Conservation (phyloP, 2,888 invertebrate species). For the Acanthoscelides obtectus region DNA sequence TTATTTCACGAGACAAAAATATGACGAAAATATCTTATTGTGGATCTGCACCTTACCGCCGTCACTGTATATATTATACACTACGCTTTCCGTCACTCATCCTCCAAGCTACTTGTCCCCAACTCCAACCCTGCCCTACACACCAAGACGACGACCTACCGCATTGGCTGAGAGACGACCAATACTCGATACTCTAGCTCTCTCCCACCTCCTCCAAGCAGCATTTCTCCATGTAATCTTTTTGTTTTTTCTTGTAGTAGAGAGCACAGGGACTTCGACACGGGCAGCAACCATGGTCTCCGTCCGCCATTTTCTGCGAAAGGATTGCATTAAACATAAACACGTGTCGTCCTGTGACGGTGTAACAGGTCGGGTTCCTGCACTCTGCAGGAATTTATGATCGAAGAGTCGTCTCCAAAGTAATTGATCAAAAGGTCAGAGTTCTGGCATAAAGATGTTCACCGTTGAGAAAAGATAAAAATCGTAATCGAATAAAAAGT, state of each 20-base stretch:
- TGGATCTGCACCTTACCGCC: no score
- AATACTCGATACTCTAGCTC: constrained; percentile 32
- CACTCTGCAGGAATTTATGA: neutral
- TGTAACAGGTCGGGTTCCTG: neutral
- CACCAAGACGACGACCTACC: constrained; percentile 4
- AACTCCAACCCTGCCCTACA: constrained; percentile 13
- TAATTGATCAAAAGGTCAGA: no score
- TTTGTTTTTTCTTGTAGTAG: constrained; percentile 28
- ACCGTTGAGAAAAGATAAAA: no score
- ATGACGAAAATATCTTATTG: no score
- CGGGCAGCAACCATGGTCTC: neutral
- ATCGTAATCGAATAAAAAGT: no score
- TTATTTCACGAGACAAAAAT: no score
- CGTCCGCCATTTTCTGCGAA: constrained; percentile 33
- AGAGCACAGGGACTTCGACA: neutral
- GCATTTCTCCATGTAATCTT: constrained; percentile 29
- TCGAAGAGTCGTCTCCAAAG: neutral
- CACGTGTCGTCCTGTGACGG: constrained; percentile 2
- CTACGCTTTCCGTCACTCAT: no score
- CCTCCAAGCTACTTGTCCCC: constrained; percentile 2
- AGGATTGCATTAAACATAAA: constrained; percentile 35
- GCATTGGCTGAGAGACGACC: constrained; percentile 41
- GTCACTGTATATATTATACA: no score
- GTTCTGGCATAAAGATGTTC: no score
- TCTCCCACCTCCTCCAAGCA: constrained; percentile 30